These are phyloP conservation scores for Setipinna tenuifilis DNA, from an alignment of 2,797 vertebrate genomes.

Conservation along the genomic window DNA sequence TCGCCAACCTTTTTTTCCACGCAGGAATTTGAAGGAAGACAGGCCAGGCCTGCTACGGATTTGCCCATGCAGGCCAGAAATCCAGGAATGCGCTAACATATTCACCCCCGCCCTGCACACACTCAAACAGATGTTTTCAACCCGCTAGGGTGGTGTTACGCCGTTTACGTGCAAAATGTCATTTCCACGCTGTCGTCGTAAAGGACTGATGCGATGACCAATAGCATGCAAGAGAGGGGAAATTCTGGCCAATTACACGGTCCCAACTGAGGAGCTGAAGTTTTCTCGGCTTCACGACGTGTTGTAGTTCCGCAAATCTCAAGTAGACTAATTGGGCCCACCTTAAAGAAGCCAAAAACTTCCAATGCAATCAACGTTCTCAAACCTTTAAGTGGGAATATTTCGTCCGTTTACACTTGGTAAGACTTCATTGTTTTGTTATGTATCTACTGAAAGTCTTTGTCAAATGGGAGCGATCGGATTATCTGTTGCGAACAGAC, in stretches of 20 bases:
- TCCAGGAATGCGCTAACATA: constrained; percentile 43
- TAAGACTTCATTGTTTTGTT: background rate
- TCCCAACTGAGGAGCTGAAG: constrained; percentile 45
- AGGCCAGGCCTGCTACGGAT: constrained; percentile 37
- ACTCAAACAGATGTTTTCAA: constrained; percentile 70
- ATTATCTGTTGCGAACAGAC: background rate
- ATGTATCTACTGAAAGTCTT: background rate
- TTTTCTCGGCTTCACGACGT: background rate
- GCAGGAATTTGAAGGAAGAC: background rate
- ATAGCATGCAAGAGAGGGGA: constrained; percentile 49
- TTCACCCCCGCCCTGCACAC: constrained; percentile 45
- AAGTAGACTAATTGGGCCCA: background rate
- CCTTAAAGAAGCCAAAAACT: constrained; percentile 3
- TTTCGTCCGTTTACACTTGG: background rate
- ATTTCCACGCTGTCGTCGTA: constrained; percentile 49
- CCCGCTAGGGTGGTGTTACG: constrained; percentile 74
- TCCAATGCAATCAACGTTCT: constrained; percentile 5
- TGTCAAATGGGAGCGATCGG: background rate
- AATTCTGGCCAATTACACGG: constrained; percentile 72
- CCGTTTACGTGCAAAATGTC: constrained; percentile 64
- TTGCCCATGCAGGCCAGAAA: constrained; percentile 50
- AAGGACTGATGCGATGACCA: constrained; percentile 59
- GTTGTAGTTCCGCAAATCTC: constrained; percentile 25
- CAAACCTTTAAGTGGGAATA: background rate
- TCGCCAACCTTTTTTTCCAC: background rate